Evolutionary conservation across 2,113 vertebrate genomes (phyloP), one percentile per base, ranked within the genome.

Genomic region (Epinephelus cyanopodus): DNA sequence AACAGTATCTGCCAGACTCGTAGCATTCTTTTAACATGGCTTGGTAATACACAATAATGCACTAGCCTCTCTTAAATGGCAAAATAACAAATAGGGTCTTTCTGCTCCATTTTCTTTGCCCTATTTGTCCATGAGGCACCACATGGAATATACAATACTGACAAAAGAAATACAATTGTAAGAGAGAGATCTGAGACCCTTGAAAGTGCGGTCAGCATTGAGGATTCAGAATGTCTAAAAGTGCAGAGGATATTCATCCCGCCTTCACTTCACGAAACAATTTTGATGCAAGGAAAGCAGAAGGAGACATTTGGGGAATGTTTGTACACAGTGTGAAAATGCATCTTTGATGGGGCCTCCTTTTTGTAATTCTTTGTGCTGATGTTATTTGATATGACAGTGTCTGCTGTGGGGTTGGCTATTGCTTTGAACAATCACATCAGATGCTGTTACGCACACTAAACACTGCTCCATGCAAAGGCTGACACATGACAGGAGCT

Each of bases 1-100:
- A 91, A 93, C 92, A 92, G 81, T 89, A 58, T 83, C 87, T 63
- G 80, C 56, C 63, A 69, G 79, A 86, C 52, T 87, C 56, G 2
- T 68, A 58, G 58, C 70, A 70, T 91, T 90, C 67, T 86, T 89
- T 66, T 78, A 79, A 70, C 65, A 27, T 75, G 70, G 64, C 69
- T 74, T 64, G 70, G 76, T 74, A 79, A 78, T 60, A 57, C 47
- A 86, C 56, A 69, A 64, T 81, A 57, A 83, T 71, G 45, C 71
- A 27, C 53, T 67, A 80, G 81, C 70, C 72, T 64, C 54, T 71
- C 45, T 85, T 66, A 77, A 81, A 89, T 84, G 54, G 57, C 8
- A 66, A 75, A 56, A 82, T 75, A 87, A 89, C 66, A 81, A 86
- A 60, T 76, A 12, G 50, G 33, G 1, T 70, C 42, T 81, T 82